Base-by-base conservation (phyloP, 2,888 invertebrate genomes). In the Drosophila rellima region DNA sequence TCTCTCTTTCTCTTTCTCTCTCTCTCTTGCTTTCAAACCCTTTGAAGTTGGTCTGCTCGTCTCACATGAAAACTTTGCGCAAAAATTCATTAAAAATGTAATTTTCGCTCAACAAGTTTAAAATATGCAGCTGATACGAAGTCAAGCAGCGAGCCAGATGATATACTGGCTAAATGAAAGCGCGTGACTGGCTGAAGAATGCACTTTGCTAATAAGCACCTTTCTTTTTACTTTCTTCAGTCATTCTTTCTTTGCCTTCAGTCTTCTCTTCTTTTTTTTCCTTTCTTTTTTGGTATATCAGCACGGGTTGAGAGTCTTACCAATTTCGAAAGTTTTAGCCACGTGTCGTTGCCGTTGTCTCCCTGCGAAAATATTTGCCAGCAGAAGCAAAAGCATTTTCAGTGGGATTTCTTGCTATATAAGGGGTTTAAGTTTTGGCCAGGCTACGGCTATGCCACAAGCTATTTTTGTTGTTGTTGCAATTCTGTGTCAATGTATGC, bases 11-110 rank as follows among this genome's bases (percentile, higher is more conserved):
- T 18, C 35, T 20, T 8, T 11, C 17, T n/a, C 18, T 20, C n/a
- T 18, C 31, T 13, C 6, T 18, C 11, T 13, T 26, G 26, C 26
- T 17, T 17, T 17, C 17, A 6, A 6, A 15, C 23, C 26, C 26
- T 6, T 17, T 47, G 15, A 13, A 18, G 11, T 18, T 40, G 10
- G 18, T 11, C 1, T n/a, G n/a, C 15, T 29, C 33, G 1, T 23
- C 52, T 20, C 61, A 79, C 77, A 69, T 79, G 66, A 63, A 69
- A 89, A 89, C 56, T 83, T 85, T 84, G 56, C 50, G 47, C 71
- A 69, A 72, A 75, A 89, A 82, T 89, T 74, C 86, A 82, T 88
- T 88, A 86, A 78, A 85, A 85, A 88, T 89, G 71, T 74, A 89
- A 85, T 89, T 85, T 88, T 70, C 66, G 74, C 73, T 88, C 80